Evolutionary conservation across 2,888 invertebrate genomes (phyloP).

Genomic region (Drosophila aldrichi): DNA sequence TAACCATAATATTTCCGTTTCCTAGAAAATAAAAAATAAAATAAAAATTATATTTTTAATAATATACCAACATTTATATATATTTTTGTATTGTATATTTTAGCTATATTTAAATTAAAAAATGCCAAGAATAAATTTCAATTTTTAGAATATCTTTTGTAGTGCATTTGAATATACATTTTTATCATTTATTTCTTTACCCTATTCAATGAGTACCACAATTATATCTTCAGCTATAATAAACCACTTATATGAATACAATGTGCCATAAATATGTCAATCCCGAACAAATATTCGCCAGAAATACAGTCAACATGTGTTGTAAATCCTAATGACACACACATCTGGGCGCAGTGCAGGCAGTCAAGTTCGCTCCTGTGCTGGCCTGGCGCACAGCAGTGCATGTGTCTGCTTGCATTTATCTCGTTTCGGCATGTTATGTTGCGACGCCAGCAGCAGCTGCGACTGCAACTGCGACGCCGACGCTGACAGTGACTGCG

Average conservation of each 20-base stretch:
- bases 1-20: too few species aligned
- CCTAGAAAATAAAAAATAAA: too few species aligned
- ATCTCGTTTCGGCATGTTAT: slow-evolving; percentile 70
- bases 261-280: neutral
- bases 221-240: neutral
- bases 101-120: too few species aligned
- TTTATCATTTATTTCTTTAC: neutral
- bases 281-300: neutral
- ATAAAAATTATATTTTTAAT: too few species aligned
- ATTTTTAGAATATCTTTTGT: too few species aligned
- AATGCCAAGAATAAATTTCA: too few species aligned
- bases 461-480: neutral
- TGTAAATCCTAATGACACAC: slow-evolving; percentile 4
- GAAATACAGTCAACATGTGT: slow-evolving; percentile 5
- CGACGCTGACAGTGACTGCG: slow-evolving; percentile 8
- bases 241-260: slow-evolving; percentile 5
- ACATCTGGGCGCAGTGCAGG: slow-evolving; percentile 20
- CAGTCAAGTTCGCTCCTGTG: slow-evolving; percentile 40
- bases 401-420: slow-evolving; percentile 62
- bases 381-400: slow-evolving; percentile 25
- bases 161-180: neutral
- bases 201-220: neutral
- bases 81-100: too few species aligned
- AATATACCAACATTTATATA: too few species aligned
- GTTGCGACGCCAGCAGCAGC: slow-evolving; percentile 44